Evolutionary conservation across 1,140 invertebrate genomes (phyloP).

Genomic region (Acromyrmex charruanus): DNA sequence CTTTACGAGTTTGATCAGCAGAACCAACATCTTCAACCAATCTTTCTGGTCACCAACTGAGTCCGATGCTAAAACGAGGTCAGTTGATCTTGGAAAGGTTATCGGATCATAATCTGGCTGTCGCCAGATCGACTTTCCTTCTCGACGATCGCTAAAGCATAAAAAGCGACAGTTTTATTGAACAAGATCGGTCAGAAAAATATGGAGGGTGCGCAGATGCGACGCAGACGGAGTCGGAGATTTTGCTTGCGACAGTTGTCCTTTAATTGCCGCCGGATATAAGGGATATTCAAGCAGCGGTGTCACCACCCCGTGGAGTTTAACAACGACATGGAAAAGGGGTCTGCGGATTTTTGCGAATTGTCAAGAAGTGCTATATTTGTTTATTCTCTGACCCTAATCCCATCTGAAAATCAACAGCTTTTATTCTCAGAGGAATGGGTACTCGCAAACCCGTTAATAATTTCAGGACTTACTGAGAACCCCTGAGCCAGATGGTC

Average conservation of each 20-base stretch:
- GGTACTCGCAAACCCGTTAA: conserved; percentile 1
- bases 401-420: conserved; percentile 16
- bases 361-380: conserved; percentile 33
- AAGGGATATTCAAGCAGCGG: conserved; percentile 24
- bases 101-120: conserved; percentile 53
- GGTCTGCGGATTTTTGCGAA: conserved; percentile 32
- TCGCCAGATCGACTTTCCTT: conserved; percentile 10
- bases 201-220: conserved; percentile 36
- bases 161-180: conserved; percentile 32
- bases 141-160: conserved; percentile 17
- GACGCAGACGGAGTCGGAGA: not conserved
- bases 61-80: conserved; percentile 20
- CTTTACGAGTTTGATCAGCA: not conserved
- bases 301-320: not conserved
- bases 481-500: conserved; percentile 36
- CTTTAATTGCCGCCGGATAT: conserved; percentile 66
- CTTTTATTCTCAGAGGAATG: not conserved
- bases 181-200: not conserved
- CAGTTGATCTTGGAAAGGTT: conserved; percentile 11
- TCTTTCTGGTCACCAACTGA: not conserved
- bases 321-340: not conserved
- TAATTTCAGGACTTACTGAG: conserved; percentile 20
- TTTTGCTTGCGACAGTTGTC: conserved; percentile 72
- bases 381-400: conserved; percentile 33
- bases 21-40: not conserved